Evolutionary conservation across 1,140 invertebrate species (phyloP).

Genomic region (Aphelinus atriplicis): DNA sequence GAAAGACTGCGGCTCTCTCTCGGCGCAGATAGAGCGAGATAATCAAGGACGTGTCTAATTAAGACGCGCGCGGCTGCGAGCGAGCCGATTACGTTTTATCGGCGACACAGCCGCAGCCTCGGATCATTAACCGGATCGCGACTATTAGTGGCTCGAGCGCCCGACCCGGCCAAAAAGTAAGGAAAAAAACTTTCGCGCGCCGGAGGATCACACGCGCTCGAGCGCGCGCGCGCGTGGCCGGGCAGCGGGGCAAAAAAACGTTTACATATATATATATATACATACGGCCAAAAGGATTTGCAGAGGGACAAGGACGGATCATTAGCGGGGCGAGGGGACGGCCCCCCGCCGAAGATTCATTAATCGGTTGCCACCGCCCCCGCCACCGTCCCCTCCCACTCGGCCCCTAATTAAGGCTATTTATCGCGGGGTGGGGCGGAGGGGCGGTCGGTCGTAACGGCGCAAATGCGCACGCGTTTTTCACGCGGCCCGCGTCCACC

Average conservation of each 20-base stretch:
- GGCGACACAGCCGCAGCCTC: background rate
- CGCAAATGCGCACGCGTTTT: too few relatives aligned
- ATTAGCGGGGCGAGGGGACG: conserved; percentile 28
- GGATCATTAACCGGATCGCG: conserved; percentile 25
- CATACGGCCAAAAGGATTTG: background rate
- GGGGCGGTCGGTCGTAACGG: too few relatives aligned
- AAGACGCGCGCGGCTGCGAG: background rate
- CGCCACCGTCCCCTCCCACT: conserved; percentile 8
- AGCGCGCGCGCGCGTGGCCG: background rate
- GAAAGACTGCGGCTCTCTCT: background rate
- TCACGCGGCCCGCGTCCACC: too few relatives aligned
- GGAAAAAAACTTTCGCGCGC: too few relatives aligned
- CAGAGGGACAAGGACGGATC: conserved; percentile 4
- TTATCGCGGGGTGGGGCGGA: conserved; percentile 43
- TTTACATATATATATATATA: background rate
- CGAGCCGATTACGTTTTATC: conserved; percentile 12
- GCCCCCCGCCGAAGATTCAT: conserved; percentile 51
- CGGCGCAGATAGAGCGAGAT: background rate
- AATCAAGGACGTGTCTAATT: conserved; percentile 27
- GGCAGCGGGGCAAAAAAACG: background rate
- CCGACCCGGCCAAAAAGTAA: background rate
- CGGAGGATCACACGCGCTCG: too few relatives aligned
- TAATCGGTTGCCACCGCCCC: conserved; percentile 47
- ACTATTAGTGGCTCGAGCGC: conserved; percentile 22
- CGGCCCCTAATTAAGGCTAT: conserved; percentile 55